Base-by-base conservation (phyloP, 2,797 vertebrate genomes). In the Sebastolobus altivelis region DNA sequence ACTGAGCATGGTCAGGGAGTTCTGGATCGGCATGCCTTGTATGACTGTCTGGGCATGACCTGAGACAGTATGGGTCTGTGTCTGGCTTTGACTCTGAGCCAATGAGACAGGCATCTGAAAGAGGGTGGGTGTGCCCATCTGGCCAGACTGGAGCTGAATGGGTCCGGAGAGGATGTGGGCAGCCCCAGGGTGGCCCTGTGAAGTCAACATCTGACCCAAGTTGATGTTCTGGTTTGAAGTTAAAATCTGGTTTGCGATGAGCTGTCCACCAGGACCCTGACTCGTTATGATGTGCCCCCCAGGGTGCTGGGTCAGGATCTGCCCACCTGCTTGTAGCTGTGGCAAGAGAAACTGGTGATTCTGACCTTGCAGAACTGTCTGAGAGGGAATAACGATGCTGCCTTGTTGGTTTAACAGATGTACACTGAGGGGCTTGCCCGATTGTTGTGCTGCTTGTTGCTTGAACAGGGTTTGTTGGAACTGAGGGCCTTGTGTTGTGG, bases 81-180 rank as follows among this genome's bases (percentile, higher is more conserved):
- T 95, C 85, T 96, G 96, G 77, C 93, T 87, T 69, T 95, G 94
- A 79, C 60, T 92, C 75, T 97, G 95, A 0, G 97, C 94, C 83
- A 98, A 58, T 0, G 97, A 96, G 2, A 99, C 97, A 0, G 98
- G 98, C 98, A 99, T 98, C 93, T 99, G 98, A 95, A 99, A 99
- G 5, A 99, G 95, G 0, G 97, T 95, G 0, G 95, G 96, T 7
- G 97, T 96, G 1, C 96, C 97, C 88, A 98, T 97, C 81, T 98
- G 97, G 60, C 98, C 97, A 0, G 97, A 87, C 77, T 98, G 97
- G 22, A 98, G 95, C 89, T 98, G 97, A 81, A 98, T 98, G 80
- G 96, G 94, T 0, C 95, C 97, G 0, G 97, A 98, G 37, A 99
- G 95, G 81, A 99, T 99, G 92, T 99, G 98, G 0, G 98, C 95